These are phyloP conservation scores for Drosophila lacicola DNA, from an alignment of 2,888 invertebrate species.

Conservation along the genomic window DNA sequence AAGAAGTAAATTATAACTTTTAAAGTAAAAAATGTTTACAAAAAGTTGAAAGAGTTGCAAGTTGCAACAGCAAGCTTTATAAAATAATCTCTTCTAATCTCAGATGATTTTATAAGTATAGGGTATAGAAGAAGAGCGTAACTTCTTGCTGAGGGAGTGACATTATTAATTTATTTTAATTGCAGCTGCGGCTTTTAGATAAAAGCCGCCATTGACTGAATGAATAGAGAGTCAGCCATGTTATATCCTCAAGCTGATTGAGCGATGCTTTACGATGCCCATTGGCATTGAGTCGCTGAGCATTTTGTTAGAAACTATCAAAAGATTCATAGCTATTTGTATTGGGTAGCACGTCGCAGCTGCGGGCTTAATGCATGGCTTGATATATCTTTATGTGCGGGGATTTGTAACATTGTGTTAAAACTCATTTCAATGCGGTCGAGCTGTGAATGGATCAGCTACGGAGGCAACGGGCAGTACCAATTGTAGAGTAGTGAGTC, in stretches of 20 bases:
- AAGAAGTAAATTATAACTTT: background rate
- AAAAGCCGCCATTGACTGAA: constrained; percentile 63
- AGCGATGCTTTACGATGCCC: constrained; percentile 73
- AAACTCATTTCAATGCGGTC: constrained; percentile 44
- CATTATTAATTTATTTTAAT: constrained; percentile 83
- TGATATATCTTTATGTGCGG: constrained; percentile 30
- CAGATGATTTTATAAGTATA: background rate
- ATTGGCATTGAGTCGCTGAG: constrained; percentile 47
- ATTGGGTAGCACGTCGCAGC: constrained; percentile 37
- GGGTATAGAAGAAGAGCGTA: constrained; percentile 1
- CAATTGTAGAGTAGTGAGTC: constrained; percentile 40
- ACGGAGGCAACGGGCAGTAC: constrained; percentile 9
- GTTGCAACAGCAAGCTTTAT: no score
- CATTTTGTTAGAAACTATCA: constrained; percentile 51
- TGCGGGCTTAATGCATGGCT: constrained; percentile 39
- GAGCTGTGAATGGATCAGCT: constrained; percentile 60
- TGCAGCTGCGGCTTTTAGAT: constrained; percentile 62
- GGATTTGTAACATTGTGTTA: constrained; percentile 44
- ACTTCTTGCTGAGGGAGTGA: constrained; percentile 65
- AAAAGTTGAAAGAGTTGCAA: no score
- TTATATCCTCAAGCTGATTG: constrained; percentile 60
- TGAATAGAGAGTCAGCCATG: constrained; percentile 23
- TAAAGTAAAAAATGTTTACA: background rate
- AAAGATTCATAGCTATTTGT: constrained; percentile 57
- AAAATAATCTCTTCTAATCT: background rate